Evolutionary conservation across 2,797 vertebrate genomes (phyloP).

Genomic region (Echiichthys vipera): DNA sequence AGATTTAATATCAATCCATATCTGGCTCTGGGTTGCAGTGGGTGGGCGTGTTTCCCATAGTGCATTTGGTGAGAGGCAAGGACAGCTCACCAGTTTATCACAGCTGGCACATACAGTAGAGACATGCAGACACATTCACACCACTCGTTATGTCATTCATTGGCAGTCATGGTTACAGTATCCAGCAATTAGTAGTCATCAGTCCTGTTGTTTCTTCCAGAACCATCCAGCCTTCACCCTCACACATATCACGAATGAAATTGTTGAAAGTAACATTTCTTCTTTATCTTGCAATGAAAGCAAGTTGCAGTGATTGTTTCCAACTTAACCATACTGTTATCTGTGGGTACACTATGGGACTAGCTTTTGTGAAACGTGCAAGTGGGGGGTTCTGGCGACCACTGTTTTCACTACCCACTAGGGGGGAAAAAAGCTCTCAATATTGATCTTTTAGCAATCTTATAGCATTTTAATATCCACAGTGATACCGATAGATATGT

Average conservation of each 20-base stretch:
- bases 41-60: slow-evolving; percentile 3
- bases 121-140: background rate
- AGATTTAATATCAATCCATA: background rate
- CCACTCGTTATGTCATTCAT: background rate
- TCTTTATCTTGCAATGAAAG: too few relatives aligned
- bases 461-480: too few relatives aligned
- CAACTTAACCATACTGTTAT: too few relatives aligned
- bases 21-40: background rate
- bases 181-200: background rate
- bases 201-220: background rate
- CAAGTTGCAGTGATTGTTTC: too few relatives aligned
- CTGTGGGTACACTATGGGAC: too few relatives aligned
- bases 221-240: background rate
- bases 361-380: too few relatives aligned
- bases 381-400: too few relatives aligned
- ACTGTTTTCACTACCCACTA: too few relatives aligned
- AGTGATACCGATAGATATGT: too few relatives aligned
- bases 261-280: background rate
- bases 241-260: background rate
- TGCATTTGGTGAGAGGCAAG: background rate
- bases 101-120: background rate
- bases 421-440: too few relatives aligned
- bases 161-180: background rate
- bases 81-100: background rate
- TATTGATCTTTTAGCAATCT: too few relatives aligned